Evolutionary conservation across 2,113 vertebrate genomes (phyloP).

Genomic region (Pica pica): DNA sequence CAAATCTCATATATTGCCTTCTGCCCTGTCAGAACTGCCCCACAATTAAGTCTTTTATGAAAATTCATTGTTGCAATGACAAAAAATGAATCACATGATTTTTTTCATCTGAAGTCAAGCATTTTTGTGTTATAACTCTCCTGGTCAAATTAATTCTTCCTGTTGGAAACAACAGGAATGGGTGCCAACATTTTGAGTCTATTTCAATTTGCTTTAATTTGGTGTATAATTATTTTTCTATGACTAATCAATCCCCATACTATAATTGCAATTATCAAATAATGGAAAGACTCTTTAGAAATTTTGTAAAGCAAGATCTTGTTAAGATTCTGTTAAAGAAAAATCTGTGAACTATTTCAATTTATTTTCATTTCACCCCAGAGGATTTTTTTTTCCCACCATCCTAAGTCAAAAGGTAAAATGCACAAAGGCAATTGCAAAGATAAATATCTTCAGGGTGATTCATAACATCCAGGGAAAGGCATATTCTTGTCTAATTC

Average conservation of each 20-base stretch:
- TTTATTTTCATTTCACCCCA: neutral
- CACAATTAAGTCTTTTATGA: neutral
- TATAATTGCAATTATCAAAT: conserved; percentile 39
- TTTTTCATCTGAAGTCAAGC: neutral
- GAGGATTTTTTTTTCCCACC: neutral
- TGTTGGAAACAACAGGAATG: neutral
- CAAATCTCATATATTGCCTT: neutral
- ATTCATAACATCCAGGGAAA: neutral
- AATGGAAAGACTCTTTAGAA: conserved; percentile 16
- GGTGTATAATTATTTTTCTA: conserved; percentile 42
- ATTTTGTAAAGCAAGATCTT: conserved; percentile 10
- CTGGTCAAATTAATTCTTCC: neutral
- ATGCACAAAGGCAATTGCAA: neutral
- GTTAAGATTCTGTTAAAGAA: neutral
- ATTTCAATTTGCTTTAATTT: conserved; percentile 33
- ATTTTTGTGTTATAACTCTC: neutral
- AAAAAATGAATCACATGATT: neutral
- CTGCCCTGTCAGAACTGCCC: neutral
- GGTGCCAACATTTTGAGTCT: conserved; percentile 5
- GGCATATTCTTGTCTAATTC: neutral
- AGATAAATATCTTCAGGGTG: neutral
- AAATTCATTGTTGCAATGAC: neutral
- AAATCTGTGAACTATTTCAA: neutral
- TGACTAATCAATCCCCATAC: conserved; percentile 17
- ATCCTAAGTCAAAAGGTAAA: neutral